Percentiles rank a stretch among this genome's conserved stretches.
These are phyloP conservation scores for Diabrotica balteata DNA, from an alignment of 2,888 invertebrate species.

Conservation along the genomic window DNA sequence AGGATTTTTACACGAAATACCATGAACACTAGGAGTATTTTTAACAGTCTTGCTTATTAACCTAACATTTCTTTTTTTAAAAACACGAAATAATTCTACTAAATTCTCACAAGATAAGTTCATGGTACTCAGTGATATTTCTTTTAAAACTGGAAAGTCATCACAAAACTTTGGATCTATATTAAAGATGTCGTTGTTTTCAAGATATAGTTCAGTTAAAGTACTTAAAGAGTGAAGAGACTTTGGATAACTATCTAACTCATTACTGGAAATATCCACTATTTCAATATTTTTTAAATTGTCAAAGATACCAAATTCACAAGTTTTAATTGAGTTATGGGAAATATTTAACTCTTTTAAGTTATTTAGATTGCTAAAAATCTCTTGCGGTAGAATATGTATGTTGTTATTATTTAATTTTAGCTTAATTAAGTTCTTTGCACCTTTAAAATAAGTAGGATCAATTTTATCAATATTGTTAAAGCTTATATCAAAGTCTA, in stretches of 20 bases:
- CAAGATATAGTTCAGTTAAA: conserved; percentile 19
- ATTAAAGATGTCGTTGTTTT: conserved; percentile 10
- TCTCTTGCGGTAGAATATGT: conserved; percentile 9
- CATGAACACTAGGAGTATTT: too few species aligned
- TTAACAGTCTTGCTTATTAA: too few species aligned
- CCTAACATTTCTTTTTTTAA: too few species aligned
- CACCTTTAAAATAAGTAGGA: conserved; percentile 5
- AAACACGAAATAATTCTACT: too few species aligned
- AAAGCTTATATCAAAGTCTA: conserved; percentile 14
- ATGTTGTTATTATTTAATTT: conserved; percentile 28
- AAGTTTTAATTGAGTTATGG: conserved; percentile 17
- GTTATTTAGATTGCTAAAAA: conserved; percentile 16
- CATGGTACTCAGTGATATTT: too few species aligned
- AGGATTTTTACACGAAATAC: too few species aligned
- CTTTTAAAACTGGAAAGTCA: neutral
- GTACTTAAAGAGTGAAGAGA: conserved; percentile 15
- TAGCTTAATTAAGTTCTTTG: conserved; percentile 11
- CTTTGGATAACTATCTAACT: conserved; percentile 14
- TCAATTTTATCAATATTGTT: conserved; percentile 16
- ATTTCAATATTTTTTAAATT: conserved; percentile 13
- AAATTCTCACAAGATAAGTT: too few species aligned
- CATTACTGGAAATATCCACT: conserved; percentile 26
- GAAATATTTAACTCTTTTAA: conserved; percentile 26
- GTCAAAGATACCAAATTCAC: conserved; percentile 28
- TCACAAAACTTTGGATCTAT: neutral